These are phyloP conservation scores for Podargus strigoides DNA, from an alignment of 2,797 vertebrate genomes.

Conservation along the genomic window DNA sequence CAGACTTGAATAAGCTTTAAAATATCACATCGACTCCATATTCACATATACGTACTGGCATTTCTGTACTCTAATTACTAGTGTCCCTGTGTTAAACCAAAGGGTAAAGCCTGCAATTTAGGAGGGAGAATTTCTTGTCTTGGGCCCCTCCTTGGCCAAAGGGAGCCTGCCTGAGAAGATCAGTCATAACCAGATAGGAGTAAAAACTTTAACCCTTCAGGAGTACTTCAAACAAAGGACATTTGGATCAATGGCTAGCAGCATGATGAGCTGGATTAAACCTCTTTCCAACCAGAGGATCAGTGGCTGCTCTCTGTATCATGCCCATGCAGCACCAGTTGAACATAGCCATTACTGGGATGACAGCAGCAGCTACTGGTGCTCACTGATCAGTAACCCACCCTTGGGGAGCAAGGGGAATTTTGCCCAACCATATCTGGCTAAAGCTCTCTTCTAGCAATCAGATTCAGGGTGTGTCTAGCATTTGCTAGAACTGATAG, in stretches of 20 bases:
- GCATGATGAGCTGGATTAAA: background rate
- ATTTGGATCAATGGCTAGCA: background rate
- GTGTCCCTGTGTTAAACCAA: background rate
- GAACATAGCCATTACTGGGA: background rate
- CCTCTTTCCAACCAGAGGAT: background rate
- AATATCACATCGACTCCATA: background rate
- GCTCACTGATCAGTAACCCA: background rate
- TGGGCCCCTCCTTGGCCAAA: background rate
- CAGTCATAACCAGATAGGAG: background rate
- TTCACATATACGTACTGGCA: background rate
- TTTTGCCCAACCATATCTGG: background rate
- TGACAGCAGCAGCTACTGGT: fast-evolving
- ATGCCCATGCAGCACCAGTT: fast-evolving
- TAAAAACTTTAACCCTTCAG: background rate
- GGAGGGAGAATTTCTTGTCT: background rate
- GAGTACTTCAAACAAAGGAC: background rate
- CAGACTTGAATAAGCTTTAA: constrained; percentile 17
- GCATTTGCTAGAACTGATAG: background rate
- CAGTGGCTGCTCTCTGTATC: background rate
- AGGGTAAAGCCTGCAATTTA: background rate
- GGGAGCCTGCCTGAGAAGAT: background rate
- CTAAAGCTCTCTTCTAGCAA: background rate
- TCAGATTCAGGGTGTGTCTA: background rate
- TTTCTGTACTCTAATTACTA: background rate
- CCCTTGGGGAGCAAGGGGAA: background rate